These are phyloP conservation scores for Ctenomys sociabilis DNA, from an alignment of 2,113 vertebrate genomes.

Conservation along the genomic window DNA sequence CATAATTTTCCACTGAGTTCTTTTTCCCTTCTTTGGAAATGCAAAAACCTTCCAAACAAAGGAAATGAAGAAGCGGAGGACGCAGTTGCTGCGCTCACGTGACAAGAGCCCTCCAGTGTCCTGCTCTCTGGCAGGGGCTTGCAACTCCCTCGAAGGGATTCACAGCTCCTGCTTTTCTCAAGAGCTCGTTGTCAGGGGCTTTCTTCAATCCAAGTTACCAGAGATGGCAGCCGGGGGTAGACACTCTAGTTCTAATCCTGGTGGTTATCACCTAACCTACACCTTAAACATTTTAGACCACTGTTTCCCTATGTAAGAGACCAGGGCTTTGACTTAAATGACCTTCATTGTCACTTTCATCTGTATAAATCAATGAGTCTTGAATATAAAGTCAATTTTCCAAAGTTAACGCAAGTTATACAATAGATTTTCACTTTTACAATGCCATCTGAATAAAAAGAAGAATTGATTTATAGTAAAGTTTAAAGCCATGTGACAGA, in stretches of 20 bases:
- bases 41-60: constrained; percentile 65
- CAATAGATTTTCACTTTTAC: neutral
- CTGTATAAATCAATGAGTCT: neutral
- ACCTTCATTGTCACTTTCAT: neutral
- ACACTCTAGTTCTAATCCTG: neutral
- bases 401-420: neutral
- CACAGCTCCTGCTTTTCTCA: neutral
- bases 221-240: neutral
- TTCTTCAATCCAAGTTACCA: neutral
- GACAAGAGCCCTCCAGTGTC: neutral
- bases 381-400: neutral
- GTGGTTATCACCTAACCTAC: neutral
- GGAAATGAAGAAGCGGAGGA: constrained; percentile 42
- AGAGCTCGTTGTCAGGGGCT: neutral
- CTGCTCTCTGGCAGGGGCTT: neutral
- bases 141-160: neutral
- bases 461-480: neutral
- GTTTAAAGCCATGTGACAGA: constrained; percentile 1
- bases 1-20: constrained; percentile 70
- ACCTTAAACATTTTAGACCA: neutral
- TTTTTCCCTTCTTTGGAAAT: constrained; percentile 58
- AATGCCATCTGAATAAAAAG: neutral
- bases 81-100: neutral
- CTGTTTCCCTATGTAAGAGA: neutral
- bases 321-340: neutral